phyloP scores from a whole-genome alignment of 1,140 invertebrate genomes.

The Heliconius congener region DNA sequence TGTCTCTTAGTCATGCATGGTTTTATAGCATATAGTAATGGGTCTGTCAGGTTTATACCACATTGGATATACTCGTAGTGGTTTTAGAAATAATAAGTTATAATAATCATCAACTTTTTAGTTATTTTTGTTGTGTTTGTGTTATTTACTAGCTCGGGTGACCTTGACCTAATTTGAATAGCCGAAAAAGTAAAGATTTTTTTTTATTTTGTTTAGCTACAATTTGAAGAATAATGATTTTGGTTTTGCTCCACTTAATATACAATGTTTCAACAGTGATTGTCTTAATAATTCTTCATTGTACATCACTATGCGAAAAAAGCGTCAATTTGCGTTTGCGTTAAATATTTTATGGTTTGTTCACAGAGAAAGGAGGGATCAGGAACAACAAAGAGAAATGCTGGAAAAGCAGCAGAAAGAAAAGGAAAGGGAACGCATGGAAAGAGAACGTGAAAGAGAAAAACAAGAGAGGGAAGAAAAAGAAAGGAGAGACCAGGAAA shows the following conservation, averaged over 20 bases:
- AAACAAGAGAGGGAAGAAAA: constrained; percentile 83
- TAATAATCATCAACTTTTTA: neutral
- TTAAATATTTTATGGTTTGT: constrained; percentile 29
- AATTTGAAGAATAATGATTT: too few species aligned
- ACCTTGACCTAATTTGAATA: constrained; percentile 1
- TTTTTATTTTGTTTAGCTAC: too few species aligned
- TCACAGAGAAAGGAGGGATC: constrained; percentile 85
- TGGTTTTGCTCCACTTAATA: too few species aligned
- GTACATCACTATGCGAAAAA: neutral
- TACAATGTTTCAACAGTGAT: too few species aligned
- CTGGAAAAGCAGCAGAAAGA: constrained; percentile 83
- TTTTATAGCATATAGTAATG: neutral
- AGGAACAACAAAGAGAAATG: constrained; percentile 83
- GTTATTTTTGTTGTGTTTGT: neutral
- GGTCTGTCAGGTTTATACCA: neutral
- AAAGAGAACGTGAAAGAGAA: constrained; percentile 82
- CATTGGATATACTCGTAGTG: neutral
- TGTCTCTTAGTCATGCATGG: constrained; percentile 1
- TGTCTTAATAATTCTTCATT: too few species aligned
- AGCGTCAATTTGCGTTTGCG: too few species aligned
- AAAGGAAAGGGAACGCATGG: constrained; percentile 82
- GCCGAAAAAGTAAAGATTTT: neutral
- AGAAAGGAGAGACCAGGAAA: constrained; percentile 85
- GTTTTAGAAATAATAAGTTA: neutral
- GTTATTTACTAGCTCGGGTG: neutral